A percentile compares a stretch with the other conserved stretches of the same genome.
Evolutionary conservation across 1,140 invertebrate species (phyloP).

Genomic region (Drosophila ogumai): DNA sequence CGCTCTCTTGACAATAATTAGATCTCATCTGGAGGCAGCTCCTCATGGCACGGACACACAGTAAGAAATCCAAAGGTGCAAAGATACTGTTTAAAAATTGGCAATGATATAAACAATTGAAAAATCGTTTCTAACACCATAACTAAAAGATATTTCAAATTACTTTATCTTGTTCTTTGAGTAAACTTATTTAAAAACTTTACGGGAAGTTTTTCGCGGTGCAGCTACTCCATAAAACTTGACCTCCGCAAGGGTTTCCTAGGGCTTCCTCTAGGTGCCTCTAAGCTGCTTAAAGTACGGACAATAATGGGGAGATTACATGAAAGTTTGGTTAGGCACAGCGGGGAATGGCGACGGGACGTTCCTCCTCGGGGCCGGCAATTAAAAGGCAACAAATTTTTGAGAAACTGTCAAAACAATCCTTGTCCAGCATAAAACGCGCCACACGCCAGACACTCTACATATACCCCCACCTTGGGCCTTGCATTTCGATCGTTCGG

Average conservation of each 20-base stretch:
- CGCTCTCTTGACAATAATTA: slow-evolving; percentile 57
- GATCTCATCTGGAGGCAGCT: slow-evolving; percentile 31
- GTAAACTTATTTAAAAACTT: background rate
- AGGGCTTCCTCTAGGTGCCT: slow-evolving; percentile 52
- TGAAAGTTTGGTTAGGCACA: slow-evolving; percentile 44
- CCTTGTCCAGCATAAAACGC: slow-evolving; percentile 65
- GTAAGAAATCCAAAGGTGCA: background rate
- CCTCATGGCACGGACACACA: background rate
- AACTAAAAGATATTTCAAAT: too few relatives aligned
- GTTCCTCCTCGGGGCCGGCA: slow-evolving; percentile 24
- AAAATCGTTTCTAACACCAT: too few relatives aligned
- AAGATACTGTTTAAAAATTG: background rate
- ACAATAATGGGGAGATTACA: slow-evolving; percentile 61
- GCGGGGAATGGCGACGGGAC: slow-evolving; percentile 8
- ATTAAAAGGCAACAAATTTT: slow-evolving; percentile 79
- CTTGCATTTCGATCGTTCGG: slow-evolving; percentile 7
- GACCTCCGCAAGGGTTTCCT: slow-evolving; percentile 38
- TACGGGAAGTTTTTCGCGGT: background rate
- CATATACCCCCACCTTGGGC: background rate
- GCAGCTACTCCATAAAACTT: slow-evolving; percentile 10
- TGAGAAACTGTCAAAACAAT: slow-evolving; percentile 78
- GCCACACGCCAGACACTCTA: slow-evolving; percentile 62
- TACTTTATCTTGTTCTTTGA: background rate
- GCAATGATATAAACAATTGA: too few relatives aligned
- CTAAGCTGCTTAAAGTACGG: slow-evolving; percentile 59